Base-by-base conservation (phyloP, 2,797 vertebrate genomes). In the Gadopsis marmoratus region DNA sequence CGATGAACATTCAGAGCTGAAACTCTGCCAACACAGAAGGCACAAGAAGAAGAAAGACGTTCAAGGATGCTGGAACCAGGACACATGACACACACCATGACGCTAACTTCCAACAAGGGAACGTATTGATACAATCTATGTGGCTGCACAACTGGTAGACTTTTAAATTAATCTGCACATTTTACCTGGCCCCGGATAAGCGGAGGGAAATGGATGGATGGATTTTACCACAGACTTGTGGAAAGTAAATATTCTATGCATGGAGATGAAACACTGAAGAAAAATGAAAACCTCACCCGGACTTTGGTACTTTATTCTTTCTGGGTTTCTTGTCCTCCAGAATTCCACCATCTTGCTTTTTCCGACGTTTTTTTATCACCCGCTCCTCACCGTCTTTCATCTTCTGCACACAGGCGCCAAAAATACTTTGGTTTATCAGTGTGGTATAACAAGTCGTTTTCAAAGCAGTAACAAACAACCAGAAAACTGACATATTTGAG, bases 301-400 rank as follows among this genome's bases (percentile, higher is more conserved):
- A 71, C 76, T 98, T 99, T 83, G 97, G 94, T 79, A 97, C 94
- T 96, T 96, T 97, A 71, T 95, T 96, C 86, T 98, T 99, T 84
- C 93, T 96, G 81, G 97, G 96, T 81, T 97, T 98, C 90, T 98
- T 99, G 45, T 99, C 98, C 71, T 96, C 95, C 69, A 95, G 75
- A 69, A 96, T 95, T 59, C 92, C 92, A 14, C 95, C 96, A 9
- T 99, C 98, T 68, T 95, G 97, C 92, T 99, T 99, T 89, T 97
- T 95, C 87, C 97, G 96, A 10, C 97, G 95, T 81, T 97, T 99
- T 90, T 99, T 99, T 69, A 97, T 95, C 59, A 91, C 96, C 56
- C 92, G 93, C 77, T 99, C 97, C 79, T 99, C 98, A 0, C 94
- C 95, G 4, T 98, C 98, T 93, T 99, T 99, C 78, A 96, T 86